Conservation (phyloP, 2,888 invertebrate genomes). For the Pegoplata infirma region DNA sequence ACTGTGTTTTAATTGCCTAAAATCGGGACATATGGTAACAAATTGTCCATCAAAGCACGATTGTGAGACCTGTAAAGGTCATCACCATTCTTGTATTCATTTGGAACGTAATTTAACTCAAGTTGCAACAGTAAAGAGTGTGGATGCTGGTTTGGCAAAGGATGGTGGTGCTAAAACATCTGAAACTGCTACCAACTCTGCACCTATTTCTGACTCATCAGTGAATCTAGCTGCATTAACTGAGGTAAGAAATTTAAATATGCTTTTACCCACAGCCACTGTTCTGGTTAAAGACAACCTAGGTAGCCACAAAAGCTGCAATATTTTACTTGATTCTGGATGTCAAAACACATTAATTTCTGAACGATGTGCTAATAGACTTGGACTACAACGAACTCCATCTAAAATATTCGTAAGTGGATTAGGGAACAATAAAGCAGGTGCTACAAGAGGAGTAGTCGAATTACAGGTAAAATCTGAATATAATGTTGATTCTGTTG, state of each 20-base stretch:
- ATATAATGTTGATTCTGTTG: not conserved
- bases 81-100: not conserved
- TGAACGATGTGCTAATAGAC: not conserved
- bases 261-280: not conserved
- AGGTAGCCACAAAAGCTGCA: not conserved
- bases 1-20: constrained; percentile 27
- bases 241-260: not conserved
- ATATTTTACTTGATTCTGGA: not conserved
- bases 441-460: not conserved
- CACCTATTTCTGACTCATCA: not conserved
- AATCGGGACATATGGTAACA: constrained; percentile 21
- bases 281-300: not conserved
- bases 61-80: constrained; percentile 23
- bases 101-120: not conserved
- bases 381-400: not conserved
- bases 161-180: not conserved
- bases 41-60: constrained; percentile 12
- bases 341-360: not conserved
- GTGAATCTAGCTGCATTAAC: not conserved
- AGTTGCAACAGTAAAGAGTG: not conserved
- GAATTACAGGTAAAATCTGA: not conserved
- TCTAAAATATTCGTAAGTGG: constrained; percentile 11
- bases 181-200: not conserved
- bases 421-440: not conserved
- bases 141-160: not conserved